Conservation (phyloP, 2,888 invertebrate species). For the Cryptosula pallasiana region DNA sequence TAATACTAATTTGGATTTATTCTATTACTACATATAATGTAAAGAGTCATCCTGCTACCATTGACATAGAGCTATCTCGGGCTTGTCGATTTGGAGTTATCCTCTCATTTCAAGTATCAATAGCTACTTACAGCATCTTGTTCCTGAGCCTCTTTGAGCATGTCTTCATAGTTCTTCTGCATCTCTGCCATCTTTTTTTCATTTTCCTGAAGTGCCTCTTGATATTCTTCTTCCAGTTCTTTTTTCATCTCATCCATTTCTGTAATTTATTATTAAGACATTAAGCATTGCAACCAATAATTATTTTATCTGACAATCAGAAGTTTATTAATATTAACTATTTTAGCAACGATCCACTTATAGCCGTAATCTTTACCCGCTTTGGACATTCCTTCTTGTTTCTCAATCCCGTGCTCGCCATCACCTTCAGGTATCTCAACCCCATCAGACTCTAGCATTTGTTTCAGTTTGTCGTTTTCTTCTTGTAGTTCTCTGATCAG, state of each 20-base stretch:
- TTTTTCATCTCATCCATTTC: slow-evolving; percentile 37
- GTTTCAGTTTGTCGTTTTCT: slow-evolving; percentile 58
- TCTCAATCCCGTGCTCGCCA: slow-evolving; percentile 33
- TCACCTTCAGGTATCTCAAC: slow-evolving; percentile 35
- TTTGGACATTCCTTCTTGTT: slow-evolving; percentile 37
- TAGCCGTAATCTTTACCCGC: too few relatives aligned
- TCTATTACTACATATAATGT: too few relatives aligned
- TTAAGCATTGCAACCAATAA: too few relatives aligned
- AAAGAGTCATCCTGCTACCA: too few relatives aligned
- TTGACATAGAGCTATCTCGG: too few relatives aligned
- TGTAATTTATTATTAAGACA: too few relatives aligned
- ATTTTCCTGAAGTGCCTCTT: slow-evolving; percentile 56
- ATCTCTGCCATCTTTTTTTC: slow-evolving; percentile 57
- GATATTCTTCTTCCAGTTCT: slow-evolving; percentile 49
- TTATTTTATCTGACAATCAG: too few relatives aligned
- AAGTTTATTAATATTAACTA: too few relatives aligned
- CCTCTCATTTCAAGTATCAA: too few relatives aligned
- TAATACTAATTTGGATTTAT: too few relatives aligned
- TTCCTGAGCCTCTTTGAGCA: slow-evolving; percentile 43
- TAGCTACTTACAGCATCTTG: slow-evolving; percentile 31
- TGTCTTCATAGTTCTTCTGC: slow-evolving; percentile 54
- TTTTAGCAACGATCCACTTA: too few relatives aligned
- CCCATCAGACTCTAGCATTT: slow-evolving; percentile 51
- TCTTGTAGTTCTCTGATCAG: slow-evolving; percentile 58
- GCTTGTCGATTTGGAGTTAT: too few relatives aligned